Percentiles rank a stretch among this genome's conserved stretches.
These are phyloP conservation scores for Anguilla megastoma DNA, from an alignment of 2,797 vertebrate genomes.

Conservation along the genomic window DNA sequence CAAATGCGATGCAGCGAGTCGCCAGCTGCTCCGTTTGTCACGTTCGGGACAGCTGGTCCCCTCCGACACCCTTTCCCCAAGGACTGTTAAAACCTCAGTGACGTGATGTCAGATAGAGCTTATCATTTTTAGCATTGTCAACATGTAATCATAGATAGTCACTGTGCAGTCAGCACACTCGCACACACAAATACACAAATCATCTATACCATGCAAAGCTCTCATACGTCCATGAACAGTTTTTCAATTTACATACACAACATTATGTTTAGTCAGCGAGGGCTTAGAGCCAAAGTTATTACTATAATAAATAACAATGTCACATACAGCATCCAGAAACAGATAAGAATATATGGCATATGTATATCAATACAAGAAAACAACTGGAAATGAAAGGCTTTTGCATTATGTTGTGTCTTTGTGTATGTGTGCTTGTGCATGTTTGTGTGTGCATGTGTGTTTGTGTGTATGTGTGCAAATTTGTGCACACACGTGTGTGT, in stretches of 20 bases:
- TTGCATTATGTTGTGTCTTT: too few species aligned
- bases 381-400: too few species aligned
- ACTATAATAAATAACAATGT: too few species aligned
- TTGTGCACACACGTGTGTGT: neutral
- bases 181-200: neutral
- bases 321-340: too few species aligned
- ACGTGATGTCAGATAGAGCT: neutral
- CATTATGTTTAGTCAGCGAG: too few species aligned
- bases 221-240: neutral
- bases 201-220: neutral
- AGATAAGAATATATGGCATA: neutral
- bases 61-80: neutral
- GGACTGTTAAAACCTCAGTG: neutral
- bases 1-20: neutral
- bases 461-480: neutral
- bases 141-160: neutral
- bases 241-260: neutral
- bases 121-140: neutral
- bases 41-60: neutral
- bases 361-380: too few species aligned
- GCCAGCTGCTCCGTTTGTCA: neutral
- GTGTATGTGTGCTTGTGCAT: neutral
- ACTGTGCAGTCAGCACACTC: neutral
- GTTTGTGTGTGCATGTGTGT: neutral
- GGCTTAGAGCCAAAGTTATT: too few species aligned